Evolutionary conservation across 2,113 vertebrate species (phyloP).

Genomic region (Climacteris rufus): DNA sequence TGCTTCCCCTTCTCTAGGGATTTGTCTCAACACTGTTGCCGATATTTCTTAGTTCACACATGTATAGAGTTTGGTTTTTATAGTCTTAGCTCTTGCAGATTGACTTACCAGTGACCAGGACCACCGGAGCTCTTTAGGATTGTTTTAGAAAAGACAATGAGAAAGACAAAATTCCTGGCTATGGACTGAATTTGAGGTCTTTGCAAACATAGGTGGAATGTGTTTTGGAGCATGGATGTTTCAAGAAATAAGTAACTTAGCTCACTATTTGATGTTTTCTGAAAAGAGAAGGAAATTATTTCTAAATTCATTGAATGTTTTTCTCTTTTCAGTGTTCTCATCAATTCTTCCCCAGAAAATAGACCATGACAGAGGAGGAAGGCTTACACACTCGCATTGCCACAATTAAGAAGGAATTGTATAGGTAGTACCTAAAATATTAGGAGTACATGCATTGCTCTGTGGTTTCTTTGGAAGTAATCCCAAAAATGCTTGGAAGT

Average conservation of each 20-base stretch:
- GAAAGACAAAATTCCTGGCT: not conserved
- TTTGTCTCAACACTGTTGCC: not conserved
- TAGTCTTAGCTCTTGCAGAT: not conserved
- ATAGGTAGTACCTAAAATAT: not conserved
- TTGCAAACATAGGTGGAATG: not conserved
- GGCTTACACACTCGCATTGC: not conserved
- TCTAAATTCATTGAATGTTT: not conserved
- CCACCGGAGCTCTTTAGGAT: not conserved
- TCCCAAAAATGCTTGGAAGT: not conserved
- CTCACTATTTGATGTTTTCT: not conserved
- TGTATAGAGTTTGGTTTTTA: not conserved
- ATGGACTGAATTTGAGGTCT: not conserved
- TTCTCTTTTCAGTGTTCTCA: not conserved
- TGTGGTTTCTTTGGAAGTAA: not conserved
- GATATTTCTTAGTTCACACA: not conserved
- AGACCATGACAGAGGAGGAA: not conserved
- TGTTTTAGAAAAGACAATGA: not conserved
- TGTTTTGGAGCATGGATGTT: not conserved
- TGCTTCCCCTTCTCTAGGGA: not conserved
- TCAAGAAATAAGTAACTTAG: not conserved
- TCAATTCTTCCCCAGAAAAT: not conserved
- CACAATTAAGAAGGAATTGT: not conserved
- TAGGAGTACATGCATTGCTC: not conserved
- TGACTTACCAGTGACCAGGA: not conserved
- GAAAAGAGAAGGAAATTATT: not conserved